These are phyloP conservation scores for Trilocha varians DNA, from an alignment of 2,888 invertebrate genomes.

Conservation along the genomic window DNA sequence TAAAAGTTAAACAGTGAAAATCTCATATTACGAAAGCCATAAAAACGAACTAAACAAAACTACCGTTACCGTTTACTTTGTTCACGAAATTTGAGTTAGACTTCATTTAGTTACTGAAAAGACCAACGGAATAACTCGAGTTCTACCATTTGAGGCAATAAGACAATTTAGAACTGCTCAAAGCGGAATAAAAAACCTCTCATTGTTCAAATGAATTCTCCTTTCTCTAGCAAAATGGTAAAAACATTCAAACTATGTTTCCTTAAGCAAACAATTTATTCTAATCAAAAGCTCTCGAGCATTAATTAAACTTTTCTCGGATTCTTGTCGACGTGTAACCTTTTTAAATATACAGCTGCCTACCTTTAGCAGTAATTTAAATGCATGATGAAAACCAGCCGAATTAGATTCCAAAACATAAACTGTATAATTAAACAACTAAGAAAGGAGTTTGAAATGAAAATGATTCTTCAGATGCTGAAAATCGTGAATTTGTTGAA, in stretches of 20 bases:
- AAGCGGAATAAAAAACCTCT: constrained; percentile 29
- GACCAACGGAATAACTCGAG: too few relatives aligned
- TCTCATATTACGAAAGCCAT: too few relatives aligned
- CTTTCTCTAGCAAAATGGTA: constrained; percentile 8
- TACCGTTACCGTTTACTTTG: too few relatives aligned
- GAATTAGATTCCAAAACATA: neutral
- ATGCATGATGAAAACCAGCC: constrained; percentile 10
- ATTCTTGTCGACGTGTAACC: neutral
- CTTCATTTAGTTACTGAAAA: too few relatives aligned
- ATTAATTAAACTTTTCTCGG: neutral
- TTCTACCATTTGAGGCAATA: constrained; percentile 4
- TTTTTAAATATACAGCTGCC: constrained; percentile 2
- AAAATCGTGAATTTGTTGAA: too few relatives aligned
- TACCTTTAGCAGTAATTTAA: constrained; percentile 14
- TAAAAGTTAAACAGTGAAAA: too few relatives aligned
- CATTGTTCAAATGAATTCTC: constrained; percentile 33
- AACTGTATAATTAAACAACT: neutral
- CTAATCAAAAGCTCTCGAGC: neutral
- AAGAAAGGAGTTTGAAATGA: neutral
- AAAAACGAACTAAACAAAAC: too few relatives aligned
- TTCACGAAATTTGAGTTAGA: too few relatives aligned
- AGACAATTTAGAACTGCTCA: constrained; percentile 8
- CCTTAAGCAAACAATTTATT: neutral
- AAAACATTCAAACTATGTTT: constrained; percentile 8
- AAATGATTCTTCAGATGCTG: too few relatives aligned